phyloP scores from a whole-genome alignment of 2,888 invertebrate species.

The Cephus nigrinus region DNA sequence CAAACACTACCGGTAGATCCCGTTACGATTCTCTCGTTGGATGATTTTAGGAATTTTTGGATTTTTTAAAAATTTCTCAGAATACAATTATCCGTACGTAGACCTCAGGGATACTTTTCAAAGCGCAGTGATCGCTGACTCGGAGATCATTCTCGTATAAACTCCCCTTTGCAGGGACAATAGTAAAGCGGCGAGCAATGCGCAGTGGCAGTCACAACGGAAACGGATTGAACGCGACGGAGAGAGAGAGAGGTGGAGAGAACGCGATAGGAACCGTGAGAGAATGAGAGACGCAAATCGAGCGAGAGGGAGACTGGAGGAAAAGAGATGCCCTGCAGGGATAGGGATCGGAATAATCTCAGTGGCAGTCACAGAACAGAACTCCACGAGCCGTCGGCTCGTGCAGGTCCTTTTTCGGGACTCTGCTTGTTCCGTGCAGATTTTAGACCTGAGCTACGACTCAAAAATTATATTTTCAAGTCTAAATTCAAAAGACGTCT shows the following conservation, averaged over 20 bases:
- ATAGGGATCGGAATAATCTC: constrained; percentile 61
- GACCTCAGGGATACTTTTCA: neutral
- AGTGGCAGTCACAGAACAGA: constrained; percentile 58
- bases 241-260: constrained; percentile 33
- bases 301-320: constrained; percentile 42
- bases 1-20: neutral
- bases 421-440: neutral
- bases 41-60: neutral
- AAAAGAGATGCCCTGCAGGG: constrained; percentile 49
- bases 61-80: neutral
- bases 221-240: constrained; percentile 59
- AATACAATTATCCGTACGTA: neutral
- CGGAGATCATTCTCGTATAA: neutral
- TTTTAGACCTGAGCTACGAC: neutral
- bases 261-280: constrained; percentile 26
- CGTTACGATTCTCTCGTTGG: neutral
- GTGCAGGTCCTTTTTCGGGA: constrained; percentile 46
- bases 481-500: neutral
- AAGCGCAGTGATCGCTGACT: neutral
- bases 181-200: constrained; percentile 45
- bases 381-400: constrained; percentile 60
- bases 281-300: constrained; percentile 32
- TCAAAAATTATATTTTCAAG: neutral
- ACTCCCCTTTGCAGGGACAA: constrained; percentile 39
- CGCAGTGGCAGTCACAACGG: constrained; percentile 60